Conservation (phyloP, 2,888 invertebrate genomes). For the Doris montereyensis region DNA sequence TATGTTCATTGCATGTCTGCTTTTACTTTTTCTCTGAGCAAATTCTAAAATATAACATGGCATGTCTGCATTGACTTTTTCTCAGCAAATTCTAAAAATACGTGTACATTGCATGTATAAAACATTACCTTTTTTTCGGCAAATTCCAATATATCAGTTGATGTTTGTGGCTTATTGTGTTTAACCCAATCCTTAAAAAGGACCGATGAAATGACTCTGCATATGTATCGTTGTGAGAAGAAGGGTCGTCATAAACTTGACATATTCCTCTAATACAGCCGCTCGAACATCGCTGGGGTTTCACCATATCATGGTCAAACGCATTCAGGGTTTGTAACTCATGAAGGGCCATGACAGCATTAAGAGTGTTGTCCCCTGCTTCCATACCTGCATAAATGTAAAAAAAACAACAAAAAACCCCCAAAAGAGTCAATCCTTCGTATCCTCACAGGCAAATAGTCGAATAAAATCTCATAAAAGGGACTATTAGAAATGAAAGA, state of each 20-base stretch:
- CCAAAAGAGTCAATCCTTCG: neutral
- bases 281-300: constrained; percentile 52
- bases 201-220: constrained; percentile 65
- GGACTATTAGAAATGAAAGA: no score
- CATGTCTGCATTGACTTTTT: no score
- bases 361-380: constrained; percentile 67
- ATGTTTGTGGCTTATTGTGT: constrained; percentile 47
- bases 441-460: no score
- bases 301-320: constrained; percentile 52
- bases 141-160: constrained; percentile 56
- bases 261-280: constrained; percentile 61
- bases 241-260: constrained; percentile 66
- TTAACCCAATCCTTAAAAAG: constrained; percentile 62
- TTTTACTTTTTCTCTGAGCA: no score
- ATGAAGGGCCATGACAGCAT: constrained; percentile 57
- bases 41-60: no score
- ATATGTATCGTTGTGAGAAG: constrained; percentile 64
- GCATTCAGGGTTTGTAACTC: constrained; percentile 55
- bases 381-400: constrained; percentile 60
- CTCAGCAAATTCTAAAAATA: no score
- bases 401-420: no score
- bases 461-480: no score
- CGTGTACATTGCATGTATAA: no score
- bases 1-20: no score
- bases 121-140: constrained; percentile 58